phyloP scores from a whole-genome alignment of 2,113 vertebrate species.

The Alligator mississippiensis region DNA sequence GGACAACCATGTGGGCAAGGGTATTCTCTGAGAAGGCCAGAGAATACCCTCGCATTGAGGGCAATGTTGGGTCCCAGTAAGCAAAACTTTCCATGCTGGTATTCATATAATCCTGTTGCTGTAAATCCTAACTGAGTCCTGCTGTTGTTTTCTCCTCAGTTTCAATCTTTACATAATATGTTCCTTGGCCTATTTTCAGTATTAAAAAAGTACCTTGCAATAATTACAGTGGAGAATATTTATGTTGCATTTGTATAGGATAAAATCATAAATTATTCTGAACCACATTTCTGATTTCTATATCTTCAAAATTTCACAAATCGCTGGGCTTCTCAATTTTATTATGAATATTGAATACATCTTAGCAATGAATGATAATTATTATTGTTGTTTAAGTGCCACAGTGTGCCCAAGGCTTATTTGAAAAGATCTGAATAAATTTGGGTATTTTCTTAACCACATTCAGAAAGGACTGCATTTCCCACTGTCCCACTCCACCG shows the following conservation, averaged over 20 bases:
- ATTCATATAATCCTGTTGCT: not conserved
- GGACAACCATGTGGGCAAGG: not conserved
- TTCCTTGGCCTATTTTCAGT: constrained; percentile 56
- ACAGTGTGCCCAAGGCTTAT: not conserved
- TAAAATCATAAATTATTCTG: not conserved
- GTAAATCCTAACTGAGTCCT: constrained; percentile 9
- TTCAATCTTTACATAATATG: constrained; percentile 50
- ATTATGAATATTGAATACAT: not conserved
- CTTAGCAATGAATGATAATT: not conserved
- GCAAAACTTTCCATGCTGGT: not conserved
- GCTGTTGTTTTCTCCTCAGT: constrained; percentile 23
- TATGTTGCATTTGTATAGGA: constrained; percentile 14
- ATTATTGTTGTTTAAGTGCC: not conserved
- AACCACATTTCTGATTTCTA: not conserved
- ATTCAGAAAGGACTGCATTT: not conserved
- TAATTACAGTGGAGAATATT: constrained; percentile 25
- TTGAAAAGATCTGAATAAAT: not conserved
- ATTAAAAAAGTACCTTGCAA: not conserved
- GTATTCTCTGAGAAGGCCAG: constrained; percentile 3
- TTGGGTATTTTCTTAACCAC: too few relatives aligned
- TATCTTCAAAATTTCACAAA: not conserved
- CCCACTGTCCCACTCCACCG: not conserved
- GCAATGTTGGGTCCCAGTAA: not conserved
- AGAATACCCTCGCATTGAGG: not conserved
- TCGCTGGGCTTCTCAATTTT: not conserved